Base-by-base conservation (phyloP, 2,797 vertebrate species). In the Sandelia bainsii region DNA sequence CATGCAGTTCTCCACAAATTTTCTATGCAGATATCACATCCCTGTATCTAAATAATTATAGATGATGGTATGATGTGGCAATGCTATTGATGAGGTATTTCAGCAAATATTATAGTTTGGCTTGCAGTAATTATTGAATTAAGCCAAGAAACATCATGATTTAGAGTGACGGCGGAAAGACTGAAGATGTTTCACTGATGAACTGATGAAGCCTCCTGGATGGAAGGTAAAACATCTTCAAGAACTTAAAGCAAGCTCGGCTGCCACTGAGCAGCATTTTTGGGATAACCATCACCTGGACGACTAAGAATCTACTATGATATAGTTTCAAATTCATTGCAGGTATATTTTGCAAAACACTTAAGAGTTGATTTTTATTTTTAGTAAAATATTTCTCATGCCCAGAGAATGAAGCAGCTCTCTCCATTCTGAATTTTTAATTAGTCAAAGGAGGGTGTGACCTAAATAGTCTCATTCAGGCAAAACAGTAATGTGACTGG, bases 391-490 rank as follows among this genome's bases (percentile, higher is more conserved):
- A 56, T 54, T 57, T 60, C 27, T 57, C 46, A 64, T 58, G 44
- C 20, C 19, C 1, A 7, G 22, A 66, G 67, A 77, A 58, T 34
- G 65, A 84, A 82, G 65, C 80, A 79, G 78, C 53, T 87, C 75
- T 84, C 79, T 82, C 73, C 81, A 83, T 90, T 53, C 77, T 93
- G 80, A 89, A 91, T 91, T 75, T 93, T 93, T 90, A 85, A 94
- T 92, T 84, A 70, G 83, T 77, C 82, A 85, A 77, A 90, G 83
- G 74, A 87, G 75, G 80, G 77, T 90, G 79, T 82, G 90, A 92
- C 89, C 87, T 89, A 91, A 75, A 91, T 91, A 67, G 65, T 83
- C 48, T 80, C 65, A 53, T 50, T 20, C 48, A 75, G 66, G 82
- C 62, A 67, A 71, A 74, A 59, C 59, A 65, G 72, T 71, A 84